These are phyloP conservation scores for Spondyliosoma cantharus DNA, from an alignment of 2,797 vertebrate species.

Conservation along the genomic window DNA sequence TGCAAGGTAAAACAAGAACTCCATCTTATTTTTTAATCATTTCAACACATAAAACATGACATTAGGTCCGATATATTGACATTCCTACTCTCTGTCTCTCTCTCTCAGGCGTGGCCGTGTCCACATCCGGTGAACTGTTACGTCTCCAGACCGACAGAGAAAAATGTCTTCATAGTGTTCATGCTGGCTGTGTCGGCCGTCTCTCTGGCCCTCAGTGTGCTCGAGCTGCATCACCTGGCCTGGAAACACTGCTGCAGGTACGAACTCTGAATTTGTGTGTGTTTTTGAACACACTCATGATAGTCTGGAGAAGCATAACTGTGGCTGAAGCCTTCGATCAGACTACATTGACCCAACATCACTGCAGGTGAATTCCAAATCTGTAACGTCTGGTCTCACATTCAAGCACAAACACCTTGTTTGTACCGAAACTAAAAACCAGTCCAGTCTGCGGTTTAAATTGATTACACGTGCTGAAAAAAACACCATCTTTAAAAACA, in stretches of 20 bases:
- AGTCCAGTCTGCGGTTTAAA: too few species aligned
- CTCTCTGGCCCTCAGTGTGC: slow-evolving; percentile 91
- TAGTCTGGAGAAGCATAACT: not conserved
- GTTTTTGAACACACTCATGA: not conserved
- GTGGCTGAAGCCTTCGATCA: too few species aligned
- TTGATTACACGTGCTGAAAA: too few species aligned
- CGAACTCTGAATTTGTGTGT: not conserved
- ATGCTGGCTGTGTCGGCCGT: slow-evolving; percentile 93
- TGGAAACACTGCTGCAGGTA: slow-evolving; percentile 91
- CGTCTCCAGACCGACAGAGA: slow-evolving; percentile 97
- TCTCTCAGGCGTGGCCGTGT: slow-evolving; percentile 86
- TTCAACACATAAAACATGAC: accelerated
- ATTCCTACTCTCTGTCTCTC: not conserved
- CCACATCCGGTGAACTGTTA: slow-evolving; percentile 96
- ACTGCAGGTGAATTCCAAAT: not conserved
- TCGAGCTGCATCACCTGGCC: slow-evolving; percentile 92
- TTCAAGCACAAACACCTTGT: too few species aligned
- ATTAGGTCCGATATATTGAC: accelerated
- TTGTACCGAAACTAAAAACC: too few species aligned
- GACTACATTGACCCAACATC: too few species aligned
- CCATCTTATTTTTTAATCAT: accelerated
- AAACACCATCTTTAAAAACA: too few species aligned
- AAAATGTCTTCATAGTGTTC: slow-evolving; percentile 97
- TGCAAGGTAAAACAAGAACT: slow-evolving; percentile 80
- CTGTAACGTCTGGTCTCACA: too few species aligned